Evolutionary conservation across 1,140 invertebrate genomes (phyloP).

Genomic region (Samia ricini): DNA sequence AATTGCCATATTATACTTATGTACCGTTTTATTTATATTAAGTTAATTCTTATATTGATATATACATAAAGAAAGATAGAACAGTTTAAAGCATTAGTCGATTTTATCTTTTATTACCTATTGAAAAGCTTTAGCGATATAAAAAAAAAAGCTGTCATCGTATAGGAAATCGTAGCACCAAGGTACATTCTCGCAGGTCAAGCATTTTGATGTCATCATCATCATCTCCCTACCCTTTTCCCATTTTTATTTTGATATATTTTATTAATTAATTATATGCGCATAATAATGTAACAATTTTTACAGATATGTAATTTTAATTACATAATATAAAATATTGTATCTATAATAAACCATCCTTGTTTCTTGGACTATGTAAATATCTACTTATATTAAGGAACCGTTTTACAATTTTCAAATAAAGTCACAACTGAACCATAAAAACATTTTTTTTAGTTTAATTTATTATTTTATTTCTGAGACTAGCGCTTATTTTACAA

Average conservation of each 20-base stretch:
- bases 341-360: not conserved
- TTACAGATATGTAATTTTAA: too few species aligned
- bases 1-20: constrained; percentile 17
- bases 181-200: too few species aligned
- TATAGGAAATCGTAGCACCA: too few species aligned
- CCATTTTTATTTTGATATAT: too few species aligned
- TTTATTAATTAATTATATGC: too few species aligned
- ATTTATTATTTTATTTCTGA: not conserved
- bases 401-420: not conserved
- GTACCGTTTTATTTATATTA: constrained; percentile 31
- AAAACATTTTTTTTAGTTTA: not conserved
- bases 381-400: not conserved
- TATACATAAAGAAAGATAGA: not conserved
- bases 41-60: constrained; percentile 24
- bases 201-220: too few species aligned
- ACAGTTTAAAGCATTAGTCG: not conserved
- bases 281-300: too few species aligned
- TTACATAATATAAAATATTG: too few species aligned
- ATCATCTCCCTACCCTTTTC: too few species aligned
- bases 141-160: too few species aligned
- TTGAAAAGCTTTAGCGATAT: too few species aligned
- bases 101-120: too few species aligned
- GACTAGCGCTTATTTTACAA: not conserved
- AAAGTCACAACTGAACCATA: not conserved
- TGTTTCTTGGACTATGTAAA: not conserved